Evolutionary conservation across 2,113 vertebrate species (phyloP), one percentile per base, ranked within the genome.

Genomic region (Pterocles gutturalis): DNA sequence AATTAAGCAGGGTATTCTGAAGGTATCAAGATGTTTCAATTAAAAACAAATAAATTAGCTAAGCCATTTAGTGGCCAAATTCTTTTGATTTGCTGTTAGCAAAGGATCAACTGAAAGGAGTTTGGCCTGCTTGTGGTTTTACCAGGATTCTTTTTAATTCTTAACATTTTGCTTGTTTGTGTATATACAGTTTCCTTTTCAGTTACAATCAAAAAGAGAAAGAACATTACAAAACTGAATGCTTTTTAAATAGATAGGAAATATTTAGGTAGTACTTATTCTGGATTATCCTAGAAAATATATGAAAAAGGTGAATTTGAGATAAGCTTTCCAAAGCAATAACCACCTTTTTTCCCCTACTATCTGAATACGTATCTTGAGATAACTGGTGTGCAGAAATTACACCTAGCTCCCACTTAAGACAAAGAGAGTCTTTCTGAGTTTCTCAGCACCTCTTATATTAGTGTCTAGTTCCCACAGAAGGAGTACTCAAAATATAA

Each of bases 11-110:
- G 91, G 43, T 86, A 88, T 81, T 89, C 34, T 89, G 61, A 66
- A 87, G n/a, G n/a, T 96, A 58, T 60, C 31, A 83, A 87, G 83
- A 94, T 48, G 7, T 96, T 90, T 86, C 83, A 92, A 90, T 62
- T n/a, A 72, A 20, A 72, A 76, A 13, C 29, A 38, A 53, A 15
- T n/a, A 66, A 79, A 22, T 15, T 25, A 54, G 4, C 16, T 19
- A 51, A 49, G 14, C 5, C 45, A 53, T 61, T 64, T 85, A 45
- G 41, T 75, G 29, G 13, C 8, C 22, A 65, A 67, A 60, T 3
- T 33, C 0, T 77, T 79, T 64, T 36, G 2, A 13, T 65, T 82
- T 78, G 4, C 34, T 87, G 3, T 58, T 79, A 81, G 15, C 14
- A 65, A 89, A 51, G 11, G n/a, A 58, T 49, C 25, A 24, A 34